phyloP scores from a whole-genome alignment of 2,888 invertebrate species.

The Ceraclea dissimilis region DNA sequence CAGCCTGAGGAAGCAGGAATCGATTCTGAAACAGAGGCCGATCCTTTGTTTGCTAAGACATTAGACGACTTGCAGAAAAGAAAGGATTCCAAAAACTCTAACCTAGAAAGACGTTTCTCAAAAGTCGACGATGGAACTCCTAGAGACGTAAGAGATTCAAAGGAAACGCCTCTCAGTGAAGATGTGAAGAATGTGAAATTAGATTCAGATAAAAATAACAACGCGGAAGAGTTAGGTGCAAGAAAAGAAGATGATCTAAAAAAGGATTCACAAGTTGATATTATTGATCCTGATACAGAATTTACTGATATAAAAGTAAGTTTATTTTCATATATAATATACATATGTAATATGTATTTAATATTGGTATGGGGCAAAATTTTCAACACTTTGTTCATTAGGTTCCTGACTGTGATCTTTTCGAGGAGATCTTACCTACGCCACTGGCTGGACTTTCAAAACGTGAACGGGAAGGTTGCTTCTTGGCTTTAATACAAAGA shows the following conservation, averaged over 20 bases:
- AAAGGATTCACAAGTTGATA: not conserved
- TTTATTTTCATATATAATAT: too few relatives aligned
- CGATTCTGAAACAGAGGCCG: not conserved
- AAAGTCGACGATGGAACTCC: conserved; percentile 4
- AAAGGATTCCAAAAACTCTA: too few relatives aligned
- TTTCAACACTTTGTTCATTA: conserved; percentile 29
- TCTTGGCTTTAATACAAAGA: conserved; percentile 57
- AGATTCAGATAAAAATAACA: not conserved
- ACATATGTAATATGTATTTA: too few relatives aligned
- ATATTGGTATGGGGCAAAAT: too few relatives aligned
- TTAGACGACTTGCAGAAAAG: not conserved
- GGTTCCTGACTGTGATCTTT: conserved; percentile 65
- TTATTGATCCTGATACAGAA: conserved; percentile 40
- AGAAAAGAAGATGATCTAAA: not conserved
- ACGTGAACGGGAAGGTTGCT: conserved; percentile 56
- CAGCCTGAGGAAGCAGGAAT: too few relatives aligned
- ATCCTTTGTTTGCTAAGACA: not conserved
- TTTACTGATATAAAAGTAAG: conserved; percentile 33
- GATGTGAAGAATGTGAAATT: not conserved
- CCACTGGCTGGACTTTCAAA: conserved; percentile 43
- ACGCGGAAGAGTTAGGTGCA: not conserved
- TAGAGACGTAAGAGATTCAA: not conserved
- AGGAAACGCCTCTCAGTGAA: conserved; percentile 3
- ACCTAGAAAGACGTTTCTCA: not conserved
- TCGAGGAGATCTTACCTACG: conserved; percentile 55